Percentiles rank a stretch among this genome's conserved stretches.
phyloP scores from a whole-genome alignment of 2,797 vertebrate genomes.

The Odontamblyopus lacepedii region DNA sequence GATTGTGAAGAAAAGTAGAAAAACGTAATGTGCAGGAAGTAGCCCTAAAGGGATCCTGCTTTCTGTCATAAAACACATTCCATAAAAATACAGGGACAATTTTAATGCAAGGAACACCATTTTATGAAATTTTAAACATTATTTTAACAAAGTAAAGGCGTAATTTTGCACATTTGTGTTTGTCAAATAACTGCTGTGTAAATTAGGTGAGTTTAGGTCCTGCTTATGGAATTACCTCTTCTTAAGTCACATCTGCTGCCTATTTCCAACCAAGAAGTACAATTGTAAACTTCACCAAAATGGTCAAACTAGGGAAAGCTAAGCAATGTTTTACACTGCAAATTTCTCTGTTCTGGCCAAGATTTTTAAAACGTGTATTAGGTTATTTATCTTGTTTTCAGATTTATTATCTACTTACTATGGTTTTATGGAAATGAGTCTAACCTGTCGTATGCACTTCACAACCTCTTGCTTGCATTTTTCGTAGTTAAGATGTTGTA shows the following conservation, averaged over 20 bases:
- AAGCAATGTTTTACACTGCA: too few species aligned
- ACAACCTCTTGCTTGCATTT: slow-evolving; percentile 15
- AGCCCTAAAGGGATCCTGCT: not conserved
- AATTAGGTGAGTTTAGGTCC: not conserved
- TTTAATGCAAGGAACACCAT: not conserved
- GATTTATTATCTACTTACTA: too few species aligned
- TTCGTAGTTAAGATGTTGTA: slow-evolving; percentile 20
- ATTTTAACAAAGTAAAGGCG: not conserved
- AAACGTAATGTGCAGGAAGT: not conserved
- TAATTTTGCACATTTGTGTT: not conserved
- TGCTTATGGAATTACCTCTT: too few species aligned
- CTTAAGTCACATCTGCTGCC: too few species aligned
- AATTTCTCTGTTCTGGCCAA: too few species aligned
- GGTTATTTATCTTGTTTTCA: too few species aligned
- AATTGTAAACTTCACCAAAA: not conserved
- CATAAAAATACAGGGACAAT: not conserved
- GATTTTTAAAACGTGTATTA: too few species aligned
- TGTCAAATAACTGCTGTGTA: not conserved
- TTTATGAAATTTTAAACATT: not conserved
- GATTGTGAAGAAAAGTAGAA: too few species aligned
- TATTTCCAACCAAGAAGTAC: not conserved
- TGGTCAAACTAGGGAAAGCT: too few species aligned
- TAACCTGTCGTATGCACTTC: slow-evolving; percentile 1
- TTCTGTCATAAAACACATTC: too few species aligned
- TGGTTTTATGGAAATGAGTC: not conserved